Percentiles rank a stretch among this genome's conserved stretches.
These are phyloP conservation scores for Drosophila antonietae DNA, from an alignment of 2,888 invertebrate species.

Conservation along the genomic window DNA sequence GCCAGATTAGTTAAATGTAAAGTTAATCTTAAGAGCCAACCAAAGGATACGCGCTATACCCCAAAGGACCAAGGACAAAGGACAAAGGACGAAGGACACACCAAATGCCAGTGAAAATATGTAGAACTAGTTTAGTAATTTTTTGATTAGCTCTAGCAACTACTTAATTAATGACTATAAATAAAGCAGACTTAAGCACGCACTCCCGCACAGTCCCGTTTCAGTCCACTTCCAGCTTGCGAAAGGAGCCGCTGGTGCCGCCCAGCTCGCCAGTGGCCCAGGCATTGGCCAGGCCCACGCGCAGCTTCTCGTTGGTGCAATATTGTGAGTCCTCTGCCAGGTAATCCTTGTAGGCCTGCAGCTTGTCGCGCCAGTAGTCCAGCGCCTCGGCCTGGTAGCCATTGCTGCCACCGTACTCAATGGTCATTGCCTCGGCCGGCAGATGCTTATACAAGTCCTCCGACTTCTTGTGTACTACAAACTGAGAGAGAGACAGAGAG, in stretches of 20 bases:
- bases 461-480: conserved; percentile 77
- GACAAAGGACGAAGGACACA: too few relatives aligned
- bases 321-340: conserved; percentile 69
- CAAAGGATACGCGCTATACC: conserved; percentile 78
- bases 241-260: conserved; percentile 76
- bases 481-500: conserved; percentile 44
- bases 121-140: conserved; percentile 52
- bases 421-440: conserved; percentile 72
- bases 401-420: conserved; percentile 79
- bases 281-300: conserved; percentile 60
- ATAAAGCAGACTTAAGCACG: conserved; percentile 30
- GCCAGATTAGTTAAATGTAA: conserved; percentile 59
- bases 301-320: conserved; percentile 74
- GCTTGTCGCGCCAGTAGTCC: conserved; percentile 63
- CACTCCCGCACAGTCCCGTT: neutral
- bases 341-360: conserved; percentile 65
- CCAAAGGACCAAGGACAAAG: too few relatives aligned
- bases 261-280: conserved; percentile 64
- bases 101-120: conserved; percentile 51
- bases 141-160: conserved; percentile 49
- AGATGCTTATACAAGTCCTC: conserved; percentile 77
- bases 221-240: conserved; percentile 77
- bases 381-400: conserved; percentile 76
- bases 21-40: conserved; percentile 50
- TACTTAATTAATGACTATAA: conserved; percentile 57